These are phyloP conservation scores for Liasis olivaceus DNA, from an alignment of 2,797 vertebrate species.

Conservation along the genomic window DNA sequence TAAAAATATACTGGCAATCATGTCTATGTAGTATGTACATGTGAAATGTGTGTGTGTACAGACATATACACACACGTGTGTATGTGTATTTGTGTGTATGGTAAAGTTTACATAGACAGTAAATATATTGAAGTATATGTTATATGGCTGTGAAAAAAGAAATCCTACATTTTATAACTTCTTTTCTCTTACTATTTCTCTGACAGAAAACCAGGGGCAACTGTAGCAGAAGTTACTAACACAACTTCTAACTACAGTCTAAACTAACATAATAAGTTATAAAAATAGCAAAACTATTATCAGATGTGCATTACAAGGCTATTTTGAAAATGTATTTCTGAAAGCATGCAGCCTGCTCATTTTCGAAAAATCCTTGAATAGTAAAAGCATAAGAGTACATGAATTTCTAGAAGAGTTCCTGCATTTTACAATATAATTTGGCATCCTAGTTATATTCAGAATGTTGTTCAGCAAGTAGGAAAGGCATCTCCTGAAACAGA, in stretches of 20 bases:
- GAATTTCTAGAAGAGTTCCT: background rate
- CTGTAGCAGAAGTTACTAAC: background rate
- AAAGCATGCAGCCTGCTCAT: background rate
- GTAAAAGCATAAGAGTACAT: background rate
- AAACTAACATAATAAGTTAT: background rate
- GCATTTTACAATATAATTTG: conserved; percentile 3
- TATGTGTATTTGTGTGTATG: too few species aligned
- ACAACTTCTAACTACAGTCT: too few species aligned
- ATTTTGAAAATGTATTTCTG: background rate
- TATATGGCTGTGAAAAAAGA: background rate
- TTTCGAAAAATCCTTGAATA: conserved; percentile 1
- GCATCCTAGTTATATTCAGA: conserved; percentile 9
- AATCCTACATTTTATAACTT: background rate
- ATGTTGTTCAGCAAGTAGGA: background rate
- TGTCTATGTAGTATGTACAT: background rate
- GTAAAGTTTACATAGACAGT: too few species aligned
- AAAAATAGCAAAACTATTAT: background rate
- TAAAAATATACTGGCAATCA: background rate
- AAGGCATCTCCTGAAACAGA: background rate
- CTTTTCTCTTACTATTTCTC: background rate
- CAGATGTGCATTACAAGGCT: background rate
- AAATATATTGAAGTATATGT: background rate
- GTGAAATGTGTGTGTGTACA: background rate
- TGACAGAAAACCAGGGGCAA: background rate
- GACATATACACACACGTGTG: too few species aligned